A percentile compares a stretch with the other conserved stretches of the same genome.
Evolutionary conservation across 2,888 invertebrate genomes (phyloP).

Genomic region (Agonopterix alstromeriana): DNA sequence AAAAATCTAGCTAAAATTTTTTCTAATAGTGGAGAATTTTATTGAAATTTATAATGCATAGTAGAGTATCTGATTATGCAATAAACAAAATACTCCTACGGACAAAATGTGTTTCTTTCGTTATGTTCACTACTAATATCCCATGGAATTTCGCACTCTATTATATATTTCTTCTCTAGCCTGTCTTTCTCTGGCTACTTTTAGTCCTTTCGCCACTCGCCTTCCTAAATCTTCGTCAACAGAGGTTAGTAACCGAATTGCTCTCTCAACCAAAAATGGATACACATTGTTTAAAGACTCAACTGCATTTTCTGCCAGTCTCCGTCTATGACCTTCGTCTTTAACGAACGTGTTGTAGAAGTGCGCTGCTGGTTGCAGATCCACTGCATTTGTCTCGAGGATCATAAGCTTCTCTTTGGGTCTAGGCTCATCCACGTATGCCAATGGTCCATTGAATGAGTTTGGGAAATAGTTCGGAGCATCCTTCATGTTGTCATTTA

Average conservation of each 20-base stretch:
- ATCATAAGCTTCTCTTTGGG: conserved; percentile 10
- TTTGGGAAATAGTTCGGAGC: conserved; percentile 47
- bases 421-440: conserved; percentile 12
- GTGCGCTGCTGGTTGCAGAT: conserved; percentile 75
- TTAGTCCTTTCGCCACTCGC: not conserved
- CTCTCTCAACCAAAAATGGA: conserved; percentile 82
- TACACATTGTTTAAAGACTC: conserved; percentile 3
- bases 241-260: conserved; percentile 83
- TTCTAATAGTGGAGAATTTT: too few species aligned
- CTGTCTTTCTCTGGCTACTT: too few species aligned
- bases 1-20: too few species aligned
- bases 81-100: too few species aligned
- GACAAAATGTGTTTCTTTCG: too few species aligned
- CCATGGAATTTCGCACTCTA: too few species aligned
- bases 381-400: conserved; percentile 17
- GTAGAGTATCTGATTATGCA: too few species aligned
- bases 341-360: conserved; percentile 81
- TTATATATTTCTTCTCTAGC: too few species aligned
- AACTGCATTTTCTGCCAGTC: conserved; percentile 11
- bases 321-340: conserved; percentile 12
- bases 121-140: too few species aligned
- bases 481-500: conserved; percentile 83
- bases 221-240: conserved; percentile 83
- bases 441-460: conserved; percentile 19
- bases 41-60: too few species aligned